Percentiles rank a stretch among this genome's conserved stretches.
These are phyloP conservation scores for Trissolcus japonicus DNA, from an alignment of 2,888 invertebrate genomes.

Conservation along the genomic window DNA sequence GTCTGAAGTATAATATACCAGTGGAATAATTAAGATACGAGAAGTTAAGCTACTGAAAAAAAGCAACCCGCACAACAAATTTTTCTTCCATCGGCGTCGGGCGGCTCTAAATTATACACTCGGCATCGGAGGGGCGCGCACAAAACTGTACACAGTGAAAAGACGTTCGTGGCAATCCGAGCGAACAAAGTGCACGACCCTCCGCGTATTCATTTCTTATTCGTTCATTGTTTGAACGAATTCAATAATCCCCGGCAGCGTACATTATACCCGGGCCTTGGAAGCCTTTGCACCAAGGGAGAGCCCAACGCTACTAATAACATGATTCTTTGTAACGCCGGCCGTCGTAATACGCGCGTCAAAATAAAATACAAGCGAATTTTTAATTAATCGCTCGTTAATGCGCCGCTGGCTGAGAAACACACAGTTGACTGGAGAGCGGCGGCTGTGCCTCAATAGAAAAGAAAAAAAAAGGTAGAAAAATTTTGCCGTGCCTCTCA, in stretches of 20 bases:
- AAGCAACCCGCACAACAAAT: slow-evolving; percentile 1
- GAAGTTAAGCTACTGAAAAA: too few species aligned
- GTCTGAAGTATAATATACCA: too few species aligned
- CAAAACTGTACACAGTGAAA: slow-evolving; percentile 40
- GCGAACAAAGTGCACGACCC: slow-evolving; percentile 40
- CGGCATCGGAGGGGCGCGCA: slow-evolving; percentile 14
- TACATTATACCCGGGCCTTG: slow-evolving; percentile 33
- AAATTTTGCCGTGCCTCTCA: slow-evolving; percentile 23
- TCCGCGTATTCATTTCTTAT: slow-evolving; percentile 40
- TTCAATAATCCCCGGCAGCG: slow-evolving; percentile 46
- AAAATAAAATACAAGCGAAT: slow-evolving; percentile 65
- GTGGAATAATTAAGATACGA: too few species aligned
- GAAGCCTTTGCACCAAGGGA: slow-evolving; percentile 17
- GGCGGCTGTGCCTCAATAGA: slow-evolving; percentile 24
- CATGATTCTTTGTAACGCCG: slow-evolving; percentile 50
- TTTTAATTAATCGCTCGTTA: slow-evolving; percentile 74
- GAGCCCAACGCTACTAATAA: slow-evolving; percentile 37
- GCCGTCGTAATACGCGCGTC: slow-evolving; percentile 28
- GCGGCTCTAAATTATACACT: slow-evolving; percentile 39
- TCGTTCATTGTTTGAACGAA: slow-evolving; percentile 43
- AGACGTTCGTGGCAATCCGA: slow-evolving; percentile 43
- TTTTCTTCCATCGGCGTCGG: slow-evolving; percentile 8
- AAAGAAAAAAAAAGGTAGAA: slow-evolving; percentile 40
- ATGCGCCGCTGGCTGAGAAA: slow-evolving; percentile 66
- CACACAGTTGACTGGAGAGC: slow-evolving; percentile 49